These are phyloP conservation scores for Myotis pilosus DNA, from an alignment of 2,797 vertebrate genomes.

Conservation along the genomic window DNA sequence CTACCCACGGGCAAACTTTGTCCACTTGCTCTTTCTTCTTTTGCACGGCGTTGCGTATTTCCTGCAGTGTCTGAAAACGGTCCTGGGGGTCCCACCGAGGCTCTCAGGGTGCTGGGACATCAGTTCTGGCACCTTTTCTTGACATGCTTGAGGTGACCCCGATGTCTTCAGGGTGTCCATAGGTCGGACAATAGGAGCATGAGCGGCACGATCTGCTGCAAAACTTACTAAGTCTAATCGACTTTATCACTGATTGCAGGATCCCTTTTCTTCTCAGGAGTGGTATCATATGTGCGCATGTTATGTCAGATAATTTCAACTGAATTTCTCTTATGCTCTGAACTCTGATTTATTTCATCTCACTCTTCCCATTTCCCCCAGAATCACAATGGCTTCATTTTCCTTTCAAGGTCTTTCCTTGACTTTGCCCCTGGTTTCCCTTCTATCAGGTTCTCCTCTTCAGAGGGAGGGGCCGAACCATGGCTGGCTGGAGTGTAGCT, in stretches of 20 bases:
- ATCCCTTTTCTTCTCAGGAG: neutral
- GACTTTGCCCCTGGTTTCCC: slow-evolving; percentile 47
- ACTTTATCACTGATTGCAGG: neutral
- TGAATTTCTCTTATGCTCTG: neutral
- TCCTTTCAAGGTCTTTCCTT: slow-evolving; percentile 40
- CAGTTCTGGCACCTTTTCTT: neutral
- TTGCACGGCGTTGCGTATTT: neutral
- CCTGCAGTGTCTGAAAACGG: neutral
- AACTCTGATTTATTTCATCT: slow-evolving; percentile 18
- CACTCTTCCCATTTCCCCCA: neutral
- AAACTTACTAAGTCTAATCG: neutral
- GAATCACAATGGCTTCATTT: neutral
- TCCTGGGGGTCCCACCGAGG: neutral
- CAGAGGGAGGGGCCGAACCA: neutral
- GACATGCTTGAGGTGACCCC: neutral
- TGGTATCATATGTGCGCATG: neutral
- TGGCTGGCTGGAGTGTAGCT: neutral
- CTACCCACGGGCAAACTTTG: neutral
- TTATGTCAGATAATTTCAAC: neutral
- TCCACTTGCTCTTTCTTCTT: neutral
- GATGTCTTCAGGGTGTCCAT: neutral
- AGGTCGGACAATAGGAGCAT: neutral
- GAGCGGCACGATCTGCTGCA: neutral
- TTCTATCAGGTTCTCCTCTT: slow-evolving; percentile 38
- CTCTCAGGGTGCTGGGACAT: neutral